Percentiles rank a stretch among this genome's conserved stretches.
Evolutionary conservation across 2,888 invertebrate genomes (phyloP).

Genomic region (Caenorhabditis sp.): DNA sequence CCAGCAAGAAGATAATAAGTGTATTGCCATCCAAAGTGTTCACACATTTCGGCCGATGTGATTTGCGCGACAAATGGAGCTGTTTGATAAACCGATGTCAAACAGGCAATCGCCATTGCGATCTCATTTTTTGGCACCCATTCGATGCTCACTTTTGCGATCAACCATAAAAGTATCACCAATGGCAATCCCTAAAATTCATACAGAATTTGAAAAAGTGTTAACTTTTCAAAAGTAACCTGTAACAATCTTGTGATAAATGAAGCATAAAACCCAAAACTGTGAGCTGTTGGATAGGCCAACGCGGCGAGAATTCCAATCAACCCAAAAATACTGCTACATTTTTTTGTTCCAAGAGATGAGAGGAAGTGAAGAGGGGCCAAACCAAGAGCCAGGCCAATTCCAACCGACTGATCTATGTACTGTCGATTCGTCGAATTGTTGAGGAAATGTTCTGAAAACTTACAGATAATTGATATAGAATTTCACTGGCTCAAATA

Average conservation of each 20-base stretch:
- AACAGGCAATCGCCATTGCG: conserved; percentile 39
- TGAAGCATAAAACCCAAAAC: conserved; percentile 34
- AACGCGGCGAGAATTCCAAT: conserved; percentile 33
- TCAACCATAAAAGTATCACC: conserved; percentile 39
- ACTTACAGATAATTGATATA: neutral
- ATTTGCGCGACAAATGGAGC: conserved; percentile 41
- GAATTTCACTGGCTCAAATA: neutral
- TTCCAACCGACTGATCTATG: conserved; percentile 41
- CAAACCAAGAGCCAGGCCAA: conserved; percentile 41
- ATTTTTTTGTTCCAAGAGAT: conserved; percentile 39
- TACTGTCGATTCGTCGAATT: conserved; percentile 35
- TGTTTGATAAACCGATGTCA: conserved; percentile 26
- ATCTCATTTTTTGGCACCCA: conserved; percentile 44
- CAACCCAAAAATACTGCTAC: conserved; percentile 27
- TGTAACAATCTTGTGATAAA: conserved; percentile 28
- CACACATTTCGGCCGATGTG: conserved; percentile 40
- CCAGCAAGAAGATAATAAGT: conserved; percentile 42
- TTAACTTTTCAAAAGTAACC: conserved; percentile 5
- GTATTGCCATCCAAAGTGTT: conserved; percentile 36
- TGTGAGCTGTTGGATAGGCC: conserved; percentile 35
- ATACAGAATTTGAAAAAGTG: neutral
- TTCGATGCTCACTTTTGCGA: conserved; percentile 41
- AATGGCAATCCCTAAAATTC: conserved; percentile 40
- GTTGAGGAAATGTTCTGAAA: conserved; percentile 36
- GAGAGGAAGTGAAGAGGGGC: conserved; percentile 37